These are phyloP conservation scores for Platorchestia sp. DNA, from an alignment of 1,140 invertebrate species.

Conservation along the genomic window DNA sequence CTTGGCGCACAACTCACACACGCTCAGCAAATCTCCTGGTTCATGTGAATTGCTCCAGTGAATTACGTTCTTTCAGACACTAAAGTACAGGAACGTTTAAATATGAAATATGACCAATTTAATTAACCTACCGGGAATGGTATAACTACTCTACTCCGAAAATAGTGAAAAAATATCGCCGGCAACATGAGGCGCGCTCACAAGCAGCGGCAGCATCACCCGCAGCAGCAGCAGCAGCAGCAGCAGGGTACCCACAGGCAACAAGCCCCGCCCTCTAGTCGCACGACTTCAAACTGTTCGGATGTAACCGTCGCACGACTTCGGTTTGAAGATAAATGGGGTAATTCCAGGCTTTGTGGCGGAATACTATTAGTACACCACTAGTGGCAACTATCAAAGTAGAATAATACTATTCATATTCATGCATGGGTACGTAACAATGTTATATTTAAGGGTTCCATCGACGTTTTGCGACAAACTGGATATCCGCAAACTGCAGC, in stretches of 20 bases:
- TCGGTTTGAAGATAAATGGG: conserved; percentile 38
- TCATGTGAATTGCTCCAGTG: not conserved
- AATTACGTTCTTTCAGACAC: not conserved
- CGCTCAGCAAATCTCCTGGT: not conserved
- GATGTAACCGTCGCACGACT: conserved; percentile 33
- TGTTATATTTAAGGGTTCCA: not conserved
- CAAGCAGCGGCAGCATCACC: not conserved
- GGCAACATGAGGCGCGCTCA: not conserved
- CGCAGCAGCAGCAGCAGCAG: not conserved
- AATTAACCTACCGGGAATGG: not conserved
- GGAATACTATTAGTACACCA: not conserved
- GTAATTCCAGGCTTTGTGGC: not conserved
- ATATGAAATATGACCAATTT: not conserved
- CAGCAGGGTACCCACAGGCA: conserved; percentile 35
- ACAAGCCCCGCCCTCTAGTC: conserved; percentile 32
- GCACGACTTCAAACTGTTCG: conserved; percentile 36
- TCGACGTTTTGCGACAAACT: not conserved
- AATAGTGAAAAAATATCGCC: not conserved
- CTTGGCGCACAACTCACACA: not conserved
- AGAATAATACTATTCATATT: not conserved
- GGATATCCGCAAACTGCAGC: not conserved
- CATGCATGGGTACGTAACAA: not conserved
- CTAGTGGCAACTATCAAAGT: not conserved
- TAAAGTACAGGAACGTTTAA: not conserved
- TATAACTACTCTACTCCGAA: not conserved